Percentiles rank a stretch among this genome's conserved stretches.
Evolutionary conservation across 2,797 vertebrate species (phyloP).

Genomic region (Spinibarbus caldwelli): DNA sequence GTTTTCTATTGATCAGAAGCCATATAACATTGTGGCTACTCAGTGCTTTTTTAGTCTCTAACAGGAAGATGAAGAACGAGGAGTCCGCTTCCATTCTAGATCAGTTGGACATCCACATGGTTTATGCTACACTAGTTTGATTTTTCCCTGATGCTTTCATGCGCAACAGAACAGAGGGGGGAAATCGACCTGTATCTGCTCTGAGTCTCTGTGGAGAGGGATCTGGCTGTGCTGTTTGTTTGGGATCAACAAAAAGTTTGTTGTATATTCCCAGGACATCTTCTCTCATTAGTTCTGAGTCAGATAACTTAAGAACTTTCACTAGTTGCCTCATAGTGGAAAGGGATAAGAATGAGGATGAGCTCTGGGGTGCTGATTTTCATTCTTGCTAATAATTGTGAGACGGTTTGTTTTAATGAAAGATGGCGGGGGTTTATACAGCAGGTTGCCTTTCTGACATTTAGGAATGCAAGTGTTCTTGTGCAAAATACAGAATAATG

Average conservation of each 20-base stretch:
- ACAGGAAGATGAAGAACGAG: neutral
- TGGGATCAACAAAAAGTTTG: slow-evolving; percentile 24
- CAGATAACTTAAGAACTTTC: slow-evolving; percentile 21
- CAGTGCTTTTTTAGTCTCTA: neutral
- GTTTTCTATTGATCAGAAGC: neutral
- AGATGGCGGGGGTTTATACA: neutral
- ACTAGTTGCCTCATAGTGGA: neutral
- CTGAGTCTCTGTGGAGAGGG: slow-evolving; percentile 9
- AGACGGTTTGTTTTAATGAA: neutral
- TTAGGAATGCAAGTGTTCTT: neutral
- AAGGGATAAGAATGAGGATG: neutral
- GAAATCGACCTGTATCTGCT: slow-evolving; percentile 16
- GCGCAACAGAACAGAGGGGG: slow-evolving; percentile 1
- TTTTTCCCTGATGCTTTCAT: slow-evolving; percentile 23
- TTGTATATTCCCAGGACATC: slow-evolving; percentile 15
- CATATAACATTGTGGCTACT: no score
- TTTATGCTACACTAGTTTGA: slow-evolving; percentile 22
- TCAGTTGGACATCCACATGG: neutral
- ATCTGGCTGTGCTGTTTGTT: slow-evolving; percentile 31
- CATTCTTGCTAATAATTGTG: neutral
- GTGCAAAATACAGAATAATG: neutral
- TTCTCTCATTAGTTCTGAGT: slow-evolving; percentile 13
- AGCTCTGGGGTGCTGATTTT: neutral
- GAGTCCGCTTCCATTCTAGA: neutral
- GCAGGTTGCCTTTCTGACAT: slow-evolving; percentile 16